These are phyloP conservation scores for Synaphobranchus kaupii DNA, from an alignment of 2,797 vertebrate genomes.

Conservation along the genomic window DNA sequence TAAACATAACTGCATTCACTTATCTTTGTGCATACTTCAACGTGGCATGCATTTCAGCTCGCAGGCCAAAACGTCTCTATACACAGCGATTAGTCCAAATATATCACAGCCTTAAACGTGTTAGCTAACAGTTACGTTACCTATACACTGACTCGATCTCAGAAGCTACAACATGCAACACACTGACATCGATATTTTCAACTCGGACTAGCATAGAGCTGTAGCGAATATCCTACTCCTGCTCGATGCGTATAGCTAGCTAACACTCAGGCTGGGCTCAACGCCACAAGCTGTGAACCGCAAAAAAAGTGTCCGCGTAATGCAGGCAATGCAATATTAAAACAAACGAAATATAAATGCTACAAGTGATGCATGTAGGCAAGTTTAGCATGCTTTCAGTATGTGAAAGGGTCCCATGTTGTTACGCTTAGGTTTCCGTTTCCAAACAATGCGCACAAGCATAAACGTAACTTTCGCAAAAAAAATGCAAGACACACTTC, in stretches of 20 bases:
- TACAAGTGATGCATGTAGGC: background rate
- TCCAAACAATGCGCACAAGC: background rate
- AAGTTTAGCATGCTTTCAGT: background rate
- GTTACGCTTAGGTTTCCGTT: background rate
- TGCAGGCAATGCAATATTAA: background rate
- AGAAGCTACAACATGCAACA: background rate
- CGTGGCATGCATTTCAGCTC: background rate
- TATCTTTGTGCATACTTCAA: constrained; percentile 1
- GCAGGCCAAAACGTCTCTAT: constrained; percentile 17
- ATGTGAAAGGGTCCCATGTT: background rate
- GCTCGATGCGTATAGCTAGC: background rate
- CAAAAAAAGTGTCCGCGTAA: background rate
- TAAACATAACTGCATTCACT: background rate
- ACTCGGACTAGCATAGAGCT: background rate
- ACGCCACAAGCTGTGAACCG: background rate
- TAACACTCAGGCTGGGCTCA: background rate
- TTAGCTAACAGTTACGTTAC: background rate
- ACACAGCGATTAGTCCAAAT: background rate
- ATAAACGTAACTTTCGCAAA: background rate
- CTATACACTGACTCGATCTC: background rate
- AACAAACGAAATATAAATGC: background rate
- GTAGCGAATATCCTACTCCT: background rate
- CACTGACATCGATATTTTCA: background rate
- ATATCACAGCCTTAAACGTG: background rate
- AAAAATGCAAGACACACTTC: background rate